Evolutionary conservation across 1,140 invertebrate species (phyloP), one percentile per base, ranked within the genome.

Genomic region (Odontomachus brunneus): DNA sequence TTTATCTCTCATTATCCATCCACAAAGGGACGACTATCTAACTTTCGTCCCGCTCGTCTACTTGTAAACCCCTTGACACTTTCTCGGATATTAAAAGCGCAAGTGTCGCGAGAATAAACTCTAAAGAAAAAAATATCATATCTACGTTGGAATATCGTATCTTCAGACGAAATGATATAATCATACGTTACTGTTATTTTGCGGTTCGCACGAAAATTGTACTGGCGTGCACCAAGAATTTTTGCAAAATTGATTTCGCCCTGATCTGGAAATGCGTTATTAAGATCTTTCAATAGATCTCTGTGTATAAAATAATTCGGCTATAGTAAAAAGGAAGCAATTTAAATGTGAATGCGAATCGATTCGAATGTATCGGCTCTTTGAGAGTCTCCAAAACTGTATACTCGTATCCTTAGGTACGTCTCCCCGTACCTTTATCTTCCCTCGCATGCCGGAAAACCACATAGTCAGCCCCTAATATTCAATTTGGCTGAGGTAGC

Each of bases 41-140:
- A 66, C 29, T 76, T 26, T 22, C 5, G 29, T 5, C 19, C 1
- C 62, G 29, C 48, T 53, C 48, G 29, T 17, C 14, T 51, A 14
- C 12, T 51, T 38, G 48, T 38, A 67, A 53, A 38, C 5, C 48
- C 15, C 22, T 66, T 55, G 66, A 76, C 15, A 48, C 7, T 66
- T 26, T 14, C 57, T 76, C 24, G 29, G 38, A 63, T 24, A 63
- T 76, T 76, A 66, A 66, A 76, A 66, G 19, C 29, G n/a, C n/a
- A 65, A 44, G 22, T 22, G 33, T 22, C 33, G 33, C 48, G 38
- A 11, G 38, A 75, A 29, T 66, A n/a, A 66, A 76, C 15, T 33
- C 12, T 26, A 66, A 33, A 33, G 29, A 51, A n/a, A 66, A 44
- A 76, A 76, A 76, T 74, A 74, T 48, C 62, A 62, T 74, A 22